These are phyloP conservation scores for Pseudotriccus pelzelni DNA, from an alignment of 2,797 vertebrate species.

Conservation along the genomic window DNA sequence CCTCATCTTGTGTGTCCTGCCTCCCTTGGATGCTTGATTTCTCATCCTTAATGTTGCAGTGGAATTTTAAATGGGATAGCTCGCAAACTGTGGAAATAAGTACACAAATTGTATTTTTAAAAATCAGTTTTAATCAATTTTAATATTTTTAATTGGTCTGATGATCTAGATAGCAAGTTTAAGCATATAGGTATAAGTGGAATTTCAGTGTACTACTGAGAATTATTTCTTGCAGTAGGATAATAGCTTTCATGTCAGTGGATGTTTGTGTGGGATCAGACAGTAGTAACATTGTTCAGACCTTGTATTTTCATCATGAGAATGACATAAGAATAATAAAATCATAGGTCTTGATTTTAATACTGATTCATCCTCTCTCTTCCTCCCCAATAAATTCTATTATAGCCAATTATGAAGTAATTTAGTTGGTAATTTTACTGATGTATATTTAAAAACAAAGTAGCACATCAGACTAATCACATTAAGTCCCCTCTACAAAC, in stretches of 20 bases:
- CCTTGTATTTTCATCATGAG: not conserved
- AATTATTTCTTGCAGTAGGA: not conserved
- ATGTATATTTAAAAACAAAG: not conserved
- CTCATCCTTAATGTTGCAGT: conserved; percentile 33
- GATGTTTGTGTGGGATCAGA: not conserved
- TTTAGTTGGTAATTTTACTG: conserved; percentile 1
- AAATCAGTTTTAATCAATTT: not conserved
- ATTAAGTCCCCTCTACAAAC: conserved; percentile 25
- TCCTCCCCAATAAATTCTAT: not conserved
- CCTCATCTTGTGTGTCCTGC: not conserved
- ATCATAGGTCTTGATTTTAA: conserved; percentile 11
- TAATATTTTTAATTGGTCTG: not conserved
- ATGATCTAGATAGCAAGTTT: not conserved
- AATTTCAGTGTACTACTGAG: not conserved
- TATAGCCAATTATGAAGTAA: conserved; percentile 7
- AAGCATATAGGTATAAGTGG: not conserved
- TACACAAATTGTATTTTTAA: not conserved
- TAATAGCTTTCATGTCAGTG: not conserved
- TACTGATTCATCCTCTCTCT: conserved; percentile 20
- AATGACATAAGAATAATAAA: not conserved
- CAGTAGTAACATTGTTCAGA: not conserved
- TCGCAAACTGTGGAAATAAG: not conserved
- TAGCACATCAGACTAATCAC: not conserved
- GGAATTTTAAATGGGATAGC: not conserved
- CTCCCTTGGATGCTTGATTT: conserved; percentile 64